Base-by-base conservation (phyloP, 64 coral and sea anemone genomes). In the Pocillopora verrucosa region DNA sequence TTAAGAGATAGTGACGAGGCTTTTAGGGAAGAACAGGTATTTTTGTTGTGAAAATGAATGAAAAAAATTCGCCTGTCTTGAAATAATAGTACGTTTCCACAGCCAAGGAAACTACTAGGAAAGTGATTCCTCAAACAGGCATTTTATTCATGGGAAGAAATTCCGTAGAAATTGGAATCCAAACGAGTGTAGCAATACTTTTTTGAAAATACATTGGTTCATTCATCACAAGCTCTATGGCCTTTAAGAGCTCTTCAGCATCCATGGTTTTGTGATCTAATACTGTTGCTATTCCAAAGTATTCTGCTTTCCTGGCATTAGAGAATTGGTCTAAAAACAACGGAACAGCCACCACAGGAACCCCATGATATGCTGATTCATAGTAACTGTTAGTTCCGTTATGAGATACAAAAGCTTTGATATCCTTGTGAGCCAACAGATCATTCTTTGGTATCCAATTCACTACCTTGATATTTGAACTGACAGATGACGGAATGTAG, bases 401-500 rank as follows among this genome's bases (percentile, higher is more conserved):
- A 22, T 90, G 88, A 16, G 88, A 81, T 13, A 90, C 88, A 82
- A 90, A 90, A 35, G 79, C 61, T 30, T 68, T 78, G 13, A 82
- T 36, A 19, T 90, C 65, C 63, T 56, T 16, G 56, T 87, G 67
- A 11, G 85, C 65, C 65, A 87, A 60, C 38, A 87, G 63, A 63
- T 87, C 88, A 82, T 82, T 90, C 78, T 90, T 77, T n/a, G 88
- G 88, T 17, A 90, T 19, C 88, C 88, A 90, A 3, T 58, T 5
- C 60, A 90, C 77, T 37, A 67, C 24, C 72, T 81, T 90, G 41
- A 90, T 90, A 34, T 90, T 90, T 26, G 88, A 64, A 61, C 78
- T 90, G 38, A 90, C 36, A 19, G 76, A 70, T 1, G 77, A 25
- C 11, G 88, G 88, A 24, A 82, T 73, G 64, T 90, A 90, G 56